A percentile compares a stretch with the other conserved stretches of the same genome.
These are phyloP conservation scores for Alethe castanea DNA, from an alignment of 2,113 vertebrate species.

Conservation along the genomic window DNA sequence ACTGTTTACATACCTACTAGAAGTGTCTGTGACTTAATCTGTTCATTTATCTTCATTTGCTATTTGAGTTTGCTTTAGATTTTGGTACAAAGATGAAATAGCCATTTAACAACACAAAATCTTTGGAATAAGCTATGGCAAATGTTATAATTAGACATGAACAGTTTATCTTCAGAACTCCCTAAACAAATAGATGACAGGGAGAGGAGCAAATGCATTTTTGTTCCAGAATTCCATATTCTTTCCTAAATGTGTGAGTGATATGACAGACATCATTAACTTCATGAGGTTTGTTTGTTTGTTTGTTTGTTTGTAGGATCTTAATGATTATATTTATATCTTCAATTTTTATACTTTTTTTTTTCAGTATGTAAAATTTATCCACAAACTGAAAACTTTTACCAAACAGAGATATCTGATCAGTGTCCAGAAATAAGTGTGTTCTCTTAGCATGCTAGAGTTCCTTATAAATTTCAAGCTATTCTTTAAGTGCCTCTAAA, in stretches of 20 bases:
- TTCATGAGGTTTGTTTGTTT: background rate
- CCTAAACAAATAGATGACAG: background rate
- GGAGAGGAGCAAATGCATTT: background rate
- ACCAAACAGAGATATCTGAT: background rate
- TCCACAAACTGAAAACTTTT: background rate
- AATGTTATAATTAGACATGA: background rate
- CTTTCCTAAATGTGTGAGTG: background rate
- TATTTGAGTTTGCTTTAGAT: conserved; percentile 14
- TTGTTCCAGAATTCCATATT: background rate
- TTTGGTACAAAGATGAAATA: conserved; percentile 3
- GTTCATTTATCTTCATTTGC: conserved; percentile 55
- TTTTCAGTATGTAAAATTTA: background rate
- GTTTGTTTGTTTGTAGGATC: background rate
- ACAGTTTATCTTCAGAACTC: background rate
- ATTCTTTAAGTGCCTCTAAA: background rate
- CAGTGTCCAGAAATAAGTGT: background rate
- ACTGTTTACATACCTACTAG: background rate
- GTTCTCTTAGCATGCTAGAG: background rate
- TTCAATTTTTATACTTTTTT: background rate
- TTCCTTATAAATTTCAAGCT: background rate
- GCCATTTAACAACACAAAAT: background rate
- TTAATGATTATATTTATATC: background rate
- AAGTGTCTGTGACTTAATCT: conserved; percentile 13
- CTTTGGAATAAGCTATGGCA: background rate
- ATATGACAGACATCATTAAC: background rate